A percentile compares a stretch with the other conserved stretches of the same genome.
These are phyloP conservation scores for Acipenser ruthenus DNA, from an alignment of 2,797 vertebrate species.

Conservation along the genomic window DNA sequence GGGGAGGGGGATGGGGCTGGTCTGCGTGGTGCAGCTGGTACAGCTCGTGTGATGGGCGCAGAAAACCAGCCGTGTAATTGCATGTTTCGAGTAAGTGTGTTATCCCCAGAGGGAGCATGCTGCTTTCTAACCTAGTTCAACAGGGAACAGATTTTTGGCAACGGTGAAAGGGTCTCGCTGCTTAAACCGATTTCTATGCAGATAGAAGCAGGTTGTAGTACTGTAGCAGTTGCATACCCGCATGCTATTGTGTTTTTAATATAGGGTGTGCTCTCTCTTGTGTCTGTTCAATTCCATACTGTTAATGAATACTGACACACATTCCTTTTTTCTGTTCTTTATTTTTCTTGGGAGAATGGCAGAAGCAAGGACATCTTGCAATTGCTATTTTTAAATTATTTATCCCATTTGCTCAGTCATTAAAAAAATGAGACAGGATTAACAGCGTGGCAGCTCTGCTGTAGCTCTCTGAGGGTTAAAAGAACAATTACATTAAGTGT, in stretches of 20 bases:
- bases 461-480: conserved; percentile 32
- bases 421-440: background rate
- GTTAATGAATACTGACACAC: background rate
- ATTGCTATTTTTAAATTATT: conserved; percentile 8
- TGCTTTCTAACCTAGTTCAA: conserved; percentile 36
- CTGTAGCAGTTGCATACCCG: conserved; percentile 33
- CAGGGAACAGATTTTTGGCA: conserved; percentile 36
- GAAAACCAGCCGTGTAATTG: conserved; percentile 48
- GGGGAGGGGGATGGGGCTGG: conserved; percentile 40
- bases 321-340: background rate
- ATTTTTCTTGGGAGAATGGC: conserved; percentile 1
- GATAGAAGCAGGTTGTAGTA: conserved; percentile 28
- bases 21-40: conserved; percentile 39
- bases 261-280: conserved; percentile 11
- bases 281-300: background rate
- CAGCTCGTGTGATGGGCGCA: conserved; percentile 44
- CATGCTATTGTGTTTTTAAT: conserved; percentile 23
- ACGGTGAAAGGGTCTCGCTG: conserved; percentile 36
- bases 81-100: conserved; percentile 47
- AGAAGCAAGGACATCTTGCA: background rate
- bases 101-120: conserved; percentile 41
- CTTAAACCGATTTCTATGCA: conserved; percentile 31
- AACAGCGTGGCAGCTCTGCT: background rate
- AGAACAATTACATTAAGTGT: conserved; percentile 22
- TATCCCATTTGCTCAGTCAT: conserved; percentile 3